Evolutionary conservation across 2,797 vertebrate species (phyloP).

Genomic region (Euphonia xanthogaster): DNA sequence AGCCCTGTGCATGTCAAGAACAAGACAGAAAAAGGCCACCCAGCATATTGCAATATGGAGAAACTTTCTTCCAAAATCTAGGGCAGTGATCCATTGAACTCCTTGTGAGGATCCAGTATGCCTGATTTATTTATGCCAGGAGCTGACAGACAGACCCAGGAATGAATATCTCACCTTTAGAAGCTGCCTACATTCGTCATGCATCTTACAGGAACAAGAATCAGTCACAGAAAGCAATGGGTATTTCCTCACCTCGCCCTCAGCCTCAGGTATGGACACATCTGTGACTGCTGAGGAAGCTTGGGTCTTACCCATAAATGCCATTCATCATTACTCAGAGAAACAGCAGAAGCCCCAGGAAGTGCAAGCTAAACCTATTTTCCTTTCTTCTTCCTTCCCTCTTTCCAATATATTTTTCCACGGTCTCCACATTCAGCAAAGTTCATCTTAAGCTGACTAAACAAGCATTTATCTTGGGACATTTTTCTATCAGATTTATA

Average conservation of each 20-base stretch:
- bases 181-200: not conserved
- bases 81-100: not conserved
- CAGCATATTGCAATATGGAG: not conserved
- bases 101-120: not conserved
- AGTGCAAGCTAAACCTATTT: not conserved
- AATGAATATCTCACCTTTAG: not conserved
- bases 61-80: not conserved
- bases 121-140: not conserved
- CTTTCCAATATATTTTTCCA: not conserved
- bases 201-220: not conserved
- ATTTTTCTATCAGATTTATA: not conserved
- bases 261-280: not conserved
- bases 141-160: not conserved
- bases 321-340: not conserved
- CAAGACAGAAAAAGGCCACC: not conserved
- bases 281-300: not conserved
- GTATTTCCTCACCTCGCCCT: not conserved
- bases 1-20: not conserved
- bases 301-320: not conserved
- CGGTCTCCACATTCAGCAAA: accelerated
- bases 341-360: not conserved
- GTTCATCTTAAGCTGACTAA: not conserved
- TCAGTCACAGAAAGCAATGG: not conserved
- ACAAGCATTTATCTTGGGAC: not conserved
- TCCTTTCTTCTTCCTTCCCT: not conserved